Base-by-base conservation (phyloP, 2,888 invertebrate genomes). In the Leptinotarsa juncta region DNA sequence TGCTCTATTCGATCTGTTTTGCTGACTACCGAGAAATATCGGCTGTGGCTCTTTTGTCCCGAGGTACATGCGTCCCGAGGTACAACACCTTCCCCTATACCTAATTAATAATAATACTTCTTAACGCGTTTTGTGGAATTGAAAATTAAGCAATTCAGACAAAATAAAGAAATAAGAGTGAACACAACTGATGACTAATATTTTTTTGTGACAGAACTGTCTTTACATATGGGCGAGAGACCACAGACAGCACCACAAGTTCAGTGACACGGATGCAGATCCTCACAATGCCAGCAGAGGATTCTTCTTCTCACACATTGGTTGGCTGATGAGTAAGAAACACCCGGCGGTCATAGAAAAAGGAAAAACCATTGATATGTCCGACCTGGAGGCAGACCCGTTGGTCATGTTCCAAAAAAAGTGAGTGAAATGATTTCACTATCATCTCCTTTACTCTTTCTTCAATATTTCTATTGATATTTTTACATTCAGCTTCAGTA, bases 301-400 rank as follows among this genome's bases (percentile, higher is more conserved):
- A 0, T 96, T 97, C 89, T 96, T 96, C 89, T 97, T 96, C 88
- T 91, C 94, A 3, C 96, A 97, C 85, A 91, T 96, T 70, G 96
- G 96, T 7, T 97, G 96, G 96, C 88, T 96, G 23, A 90, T 96
- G 91, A 88, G 89, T 76, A 91, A 90, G 79, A 96, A 96, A 85
- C 96, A 96, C 84, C 95, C 95, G 0, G 90, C 92, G 77, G 94
- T 95, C 51, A 91, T 90, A 48, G 89, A 90, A 74, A 92, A 93
- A 79, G 94, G 91, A 32, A 87, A 86, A 82, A 89, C 89, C 42
- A 91, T 96, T 50, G 94, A 96, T 83, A 89, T 96, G 89, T 91
- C 92, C n/a, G 96, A 96, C 84, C 85, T 96, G 74, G 89, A 91
- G 80, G 90, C 90, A 1, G 95, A 96, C 84, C 91, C 91, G 79